Base-by-base conservation (phyloP, 2,888 invertebrate species). In the Drosophila differens region DNA sequence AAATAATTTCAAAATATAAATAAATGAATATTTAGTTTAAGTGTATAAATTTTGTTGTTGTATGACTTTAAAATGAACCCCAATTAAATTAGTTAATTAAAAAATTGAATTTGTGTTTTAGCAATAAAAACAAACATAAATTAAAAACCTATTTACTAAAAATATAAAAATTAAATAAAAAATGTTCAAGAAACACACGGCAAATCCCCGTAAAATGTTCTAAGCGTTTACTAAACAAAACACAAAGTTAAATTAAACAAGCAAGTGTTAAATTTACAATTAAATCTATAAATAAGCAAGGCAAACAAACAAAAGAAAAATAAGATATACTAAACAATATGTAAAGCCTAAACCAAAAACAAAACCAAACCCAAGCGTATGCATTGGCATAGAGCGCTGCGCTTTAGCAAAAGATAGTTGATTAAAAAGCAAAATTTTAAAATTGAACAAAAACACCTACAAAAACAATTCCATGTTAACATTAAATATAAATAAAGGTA, bases 381-480 rank as follows among this genome's bases (percentile, higher is more conserved):
- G 70, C 81, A 74, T 89, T 86, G 86, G 90, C 79, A 76, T 74
- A 64, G 62, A 82, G 74, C 64, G 75, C 67, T 62, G 74, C 87
- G 82, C 84, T 79, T 70, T 70, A 73, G 81, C 72, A 71, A 86
- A 69, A 84, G 57, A 86, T 82, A 89, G 81, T 90, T 79, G 76
- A 86, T 76, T 82, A 87, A 79, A 82, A 75, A 59, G 69, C 87
- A 90, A 80, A 82, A 79, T 76, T 81, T 74, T 74, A 77, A 83
- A 78, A 78, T 79, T 80, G 74, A 86, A 83, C 77, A 83, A 85
- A 74, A 86, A 91, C 90, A 91, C 91, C 92, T 92, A 92, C 92
- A 90, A 90, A 91, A 92, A 90, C 91, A 92, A 92, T 92, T 93
- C 88, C 92, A 93, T 93, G 93, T 92, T 92, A 92, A 92, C 93